These are phyloP conservation scores for Andrena chrysosceles DNA, from an alignment of 2,888 invertebrate genomes.

Conservation along the genomic window DNA sequence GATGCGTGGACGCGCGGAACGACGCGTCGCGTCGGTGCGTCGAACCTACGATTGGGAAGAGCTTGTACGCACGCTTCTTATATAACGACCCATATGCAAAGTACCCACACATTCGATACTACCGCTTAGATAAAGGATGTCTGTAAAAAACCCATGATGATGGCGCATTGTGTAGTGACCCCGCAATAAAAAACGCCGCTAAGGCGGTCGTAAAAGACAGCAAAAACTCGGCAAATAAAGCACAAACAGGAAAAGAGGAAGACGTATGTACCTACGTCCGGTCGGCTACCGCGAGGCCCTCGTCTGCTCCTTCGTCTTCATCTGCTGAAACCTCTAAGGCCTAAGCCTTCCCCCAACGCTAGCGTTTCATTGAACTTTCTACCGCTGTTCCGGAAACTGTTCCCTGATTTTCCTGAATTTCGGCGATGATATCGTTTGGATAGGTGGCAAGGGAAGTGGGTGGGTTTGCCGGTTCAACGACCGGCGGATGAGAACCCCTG, in stretches of 20 bases:
- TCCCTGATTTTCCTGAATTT: neutral
- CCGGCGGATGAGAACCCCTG: constrained; percentile 72
- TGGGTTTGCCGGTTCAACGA: constrained; percentile 45
- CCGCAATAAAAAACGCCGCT: constrained; percentile 72
- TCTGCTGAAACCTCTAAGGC: neutral
- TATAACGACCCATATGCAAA: constrained; percentile 75
- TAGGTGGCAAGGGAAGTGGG: constrained; percentile 1
- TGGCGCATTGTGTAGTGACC: constrained; percentile 71
- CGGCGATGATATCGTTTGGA: neutral
- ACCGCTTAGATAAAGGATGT: constrained; percentile 73
- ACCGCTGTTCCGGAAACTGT: neutral
- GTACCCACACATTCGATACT: constrained; percentile 75
- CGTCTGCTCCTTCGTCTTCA: constrained; percentile 12
- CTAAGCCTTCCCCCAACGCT: neutral
- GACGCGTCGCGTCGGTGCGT: constrained; percentile 28
- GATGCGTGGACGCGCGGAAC: constrained; percentile 14
- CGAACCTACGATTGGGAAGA: constrained; percentile 45
- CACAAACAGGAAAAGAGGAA: constrained; percentile 52
- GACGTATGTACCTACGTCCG: constrained; percentile 44
- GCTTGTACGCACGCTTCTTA: constrained; percentile 60
- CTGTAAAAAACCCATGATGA: constrained; percentile 71
- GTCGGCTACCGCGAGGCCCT: constrained; percentile 36
- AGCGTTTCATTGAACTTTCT: neutral
- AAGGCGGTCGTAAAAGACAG: constrained; percentile 72
- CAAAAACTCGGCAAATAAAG: constrained; percentile 72